These are phyloP conservation scores for Cydia strobilella DNA, from an alignment of 1,140 invertebrate species.

Conservation along the genomic window DNA sequence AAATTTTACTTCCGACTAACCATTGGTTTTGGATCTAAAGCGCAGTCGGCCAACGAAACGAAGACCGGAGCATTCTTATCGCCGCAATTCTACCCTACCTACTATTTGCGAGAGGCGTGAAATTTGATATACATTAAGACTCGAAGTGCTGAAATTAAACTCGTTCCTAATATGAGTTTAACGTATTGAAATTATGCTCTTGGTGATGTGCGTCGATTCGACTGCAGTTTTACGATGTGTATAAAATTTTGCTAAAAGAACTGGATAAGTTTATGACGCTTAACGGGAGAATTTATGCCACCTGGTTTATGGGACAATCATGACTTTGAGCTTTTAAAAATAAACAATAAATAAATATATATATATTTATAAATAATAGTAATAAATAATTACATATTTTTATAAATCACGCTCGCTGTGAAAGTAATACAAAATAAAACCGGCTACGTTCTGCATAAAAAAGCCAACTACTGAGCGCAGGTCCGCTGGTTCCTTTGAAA, in stretches of 20 bases:
- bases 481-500: too few relatives aligned
- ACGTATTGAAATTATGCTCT: slow-evolving; percentile 51
- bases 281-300: slow-evolving; percentile 31
- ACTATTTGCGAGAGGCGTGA: not conserved
- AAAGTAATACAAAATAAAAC: not conserved
- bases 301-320: slow-evolving; percentile 35
- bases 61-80: not conserved
- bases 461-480: too few relatives aligned
- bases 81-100: not conserved
- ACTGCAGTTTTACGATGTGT: slow-evolving; percentile 57
- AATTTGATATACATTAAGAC: slow-evolving; percentile 23
- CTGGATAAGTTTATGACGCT: slow-evolving; percentile 40
- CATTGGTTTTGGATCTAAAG: slow-evolving; percentile 58
- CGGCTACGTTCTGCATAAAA: too few relatives aligned
- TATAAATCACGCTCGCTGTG: not conserved
- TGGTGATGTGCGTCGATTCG: slow-evolving; percentile 34
- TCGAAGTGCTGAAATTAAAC: slow-evolving; percentile 18
- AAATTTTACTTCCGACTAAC: slow-evolving; percentile 68
- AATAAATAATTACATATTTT: not conserved
- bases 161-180: slow-evolving; percentile 27
- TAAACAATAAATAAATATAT: too few relatives aligned
- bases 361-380: not conserved
- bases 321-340: not conserved
- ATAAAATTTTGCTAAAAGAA: slow-evolving; percentile 53
- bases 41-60: slow-evolving; percentile 36